Conservation (phyloP, 2,797 vertebrate species). For the Sebastes itinus region DNA sequence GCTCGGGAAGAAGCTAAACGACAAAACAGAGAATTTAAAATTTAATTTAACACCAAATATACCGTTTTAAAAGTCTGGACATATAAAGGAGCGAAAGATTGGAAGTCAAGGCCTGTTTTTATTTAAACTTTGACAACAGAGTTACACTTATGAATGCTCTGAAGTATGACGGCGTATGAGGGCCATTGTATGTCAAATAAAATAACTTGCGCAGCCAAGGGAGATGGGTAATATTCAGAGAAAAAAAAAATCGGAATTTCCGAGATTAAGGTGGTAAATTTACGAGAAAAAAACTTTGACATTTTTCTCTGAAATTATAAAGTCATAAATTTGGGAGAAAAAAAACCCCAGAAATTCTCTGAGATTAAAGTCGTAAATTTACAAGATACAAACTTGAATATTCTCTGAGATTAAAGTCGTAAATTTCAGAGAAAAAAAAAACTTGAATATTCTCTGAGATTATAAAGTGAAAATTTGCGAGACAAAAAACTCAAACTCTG, state of each 20-base stretch:
- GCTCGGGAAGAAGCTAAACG: slow-evolving; percentile 91
- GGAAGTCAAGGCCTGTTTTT: neutral
- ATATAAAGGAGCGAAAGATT: neutral
- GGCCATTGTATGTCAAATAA: too few species aligned
- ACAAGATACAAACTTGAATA: accelerated
- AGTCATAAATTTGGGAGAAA: neutral
- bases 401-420: neutral
- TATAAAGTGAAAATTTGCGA: neutral
- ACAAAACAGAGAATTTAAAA: neutral
- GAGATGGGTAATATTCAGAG: too few species aligned
- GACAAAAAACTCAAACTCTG: neutral
- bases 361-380: neutral
- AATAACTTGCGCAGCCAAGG: too few species aligned
- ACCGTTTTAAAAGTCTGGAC: neutral
- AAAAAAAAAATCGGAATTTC: too few species aligned
- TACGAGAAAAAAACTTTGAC: too few species aligned
- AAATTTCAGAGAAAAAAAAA: neutral
- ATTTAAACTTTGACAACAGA: neutral
- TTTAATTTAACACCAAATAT: too few species aligned
- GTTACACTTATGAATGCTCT: neutral
- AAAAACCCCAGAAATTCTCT: neutral
- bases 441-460: neutral
- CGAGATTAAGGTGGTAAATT: too few species aligned
- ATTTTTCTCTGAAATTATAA: neutral
- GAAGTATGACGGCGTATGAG: neutral